Percentiles rank a stretch among this genome's conserved stretches.
Conservation (phyloP, 2,797 vertebrate species). For the Cygnus olor region DNA sequence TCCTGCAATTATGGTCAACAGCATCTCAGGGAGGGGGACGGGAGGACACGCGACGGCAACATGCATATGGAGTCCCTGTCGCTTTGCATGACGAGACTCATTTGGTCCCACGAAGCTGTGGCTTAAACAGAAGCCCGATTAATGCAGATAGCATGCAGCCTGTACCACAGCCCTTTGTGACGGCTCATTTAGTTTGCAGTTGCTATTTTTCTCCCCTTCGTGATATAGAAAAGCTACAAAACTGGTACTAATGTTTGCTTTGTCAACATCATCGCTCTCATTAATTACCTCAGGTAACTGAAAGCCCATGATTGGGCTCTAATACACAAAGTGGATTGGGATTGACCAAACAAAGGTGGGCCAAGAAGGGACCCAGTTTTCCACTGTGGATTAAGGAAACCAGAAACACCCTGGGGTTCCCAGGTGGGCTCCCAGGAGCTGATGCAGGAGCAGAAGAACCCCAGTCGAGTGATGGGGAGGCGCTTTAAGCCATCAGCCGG, state of each 20-base stretch:
- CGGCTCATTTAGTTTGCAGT: background rate
- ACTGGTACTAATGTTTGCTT: background rate
- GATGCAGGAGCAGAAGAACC: background rate
- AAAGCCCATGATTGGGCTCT: fast-evolving
- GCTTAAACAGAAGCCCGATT: background rate
- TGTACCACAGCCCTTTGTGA: background rate
- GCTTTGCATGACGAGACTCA: background rate
- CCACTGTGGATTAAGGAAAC: background rate
- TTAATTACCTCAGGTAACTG: background rate
- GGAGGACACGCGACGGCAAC: background rate
- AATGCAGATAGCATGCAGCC: background rate
- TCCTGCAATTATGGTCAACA: background rate
- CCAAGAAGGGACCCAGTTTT: background rate
- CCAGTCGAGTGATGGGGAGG: background rate
- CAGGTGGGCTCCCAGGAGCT: background rate
- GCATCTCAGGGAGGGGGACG: background rate
- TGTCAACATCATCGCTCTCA: background rate
- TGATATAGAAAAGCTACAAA: background rate
- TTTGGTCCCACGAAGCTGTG: background rate
- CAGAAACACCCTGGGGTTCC: background rate
- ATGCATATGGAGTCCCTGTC: background rate
- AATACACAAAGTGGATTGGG: background rate
- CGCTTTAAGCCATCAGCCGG: background rate
- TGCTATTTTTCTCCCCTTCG: background rate
- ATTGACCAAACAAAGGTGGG: background rate